Evolutionary conservation across 2,888 invertebrate species (phyloP).

Genomic region (Eurytoma californica): DNA sequence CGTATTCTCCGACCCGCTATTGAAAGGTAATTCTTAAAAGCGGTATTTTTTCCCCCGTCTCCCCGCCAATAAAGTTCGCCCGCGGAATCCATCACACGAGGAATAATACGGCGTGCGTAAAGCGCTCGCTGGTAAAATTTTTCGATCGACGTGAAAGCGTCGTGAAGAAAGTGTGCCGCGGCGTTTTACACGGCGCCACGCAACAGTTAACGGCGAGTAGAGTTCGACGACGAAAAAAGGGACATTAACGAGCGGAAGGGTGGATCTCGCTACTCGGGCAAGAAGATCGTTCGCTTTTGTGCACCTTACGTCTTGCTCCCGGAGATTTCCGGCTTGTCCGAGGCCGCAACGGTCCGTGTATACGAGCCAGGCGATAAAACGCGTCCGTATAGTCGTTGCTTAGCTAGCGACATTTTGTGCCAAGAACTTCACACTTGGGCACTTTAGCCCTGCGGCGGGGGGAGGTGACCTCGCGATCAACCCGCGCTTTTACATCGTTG

Average conservation of each 20-base stretch:
- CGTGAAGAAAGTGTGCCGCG: background rate
- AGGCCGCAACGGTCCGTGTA: conserved; percentile 13
- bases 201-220: background rate
- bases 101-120: background rate
- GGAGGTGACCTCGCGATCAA: conserved; percentile 3
- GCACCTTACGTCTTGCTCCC: conserved; percentile 18
- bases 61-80: background rate
- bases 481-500: conserved; percentile 19
- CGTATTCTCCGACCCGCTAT: background rate
- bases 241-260: conserved; percentile 20
- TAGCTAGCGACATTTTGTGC: no score
- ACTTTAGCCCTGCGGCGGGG: background rate
- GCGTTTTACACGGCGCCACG: background rate
- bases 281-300: conserved; percentile 28
- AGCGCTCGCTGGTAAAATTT: conserved; percentile 9
- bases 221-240: background rate
- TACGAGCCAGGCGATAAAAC: conserved; percentile 31
- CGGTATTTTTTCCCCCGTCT: background rate
- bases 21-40: background rate
- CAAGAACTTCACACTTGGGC: background rate
- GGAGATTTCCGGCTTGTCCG: conserved; percentile 10
- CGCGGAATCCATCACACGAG: background rate
- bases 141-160: background rate
- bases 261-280: conserved; percentile 6
- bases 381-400: conserved; percentile 9